A percentile compares a stretch with the other conserved stretches of the same genome.
Evolutionary conservation across 2,113 vertebrate genomes (phyloP).

Genomic region (Pterocles burchelli): DNA sequence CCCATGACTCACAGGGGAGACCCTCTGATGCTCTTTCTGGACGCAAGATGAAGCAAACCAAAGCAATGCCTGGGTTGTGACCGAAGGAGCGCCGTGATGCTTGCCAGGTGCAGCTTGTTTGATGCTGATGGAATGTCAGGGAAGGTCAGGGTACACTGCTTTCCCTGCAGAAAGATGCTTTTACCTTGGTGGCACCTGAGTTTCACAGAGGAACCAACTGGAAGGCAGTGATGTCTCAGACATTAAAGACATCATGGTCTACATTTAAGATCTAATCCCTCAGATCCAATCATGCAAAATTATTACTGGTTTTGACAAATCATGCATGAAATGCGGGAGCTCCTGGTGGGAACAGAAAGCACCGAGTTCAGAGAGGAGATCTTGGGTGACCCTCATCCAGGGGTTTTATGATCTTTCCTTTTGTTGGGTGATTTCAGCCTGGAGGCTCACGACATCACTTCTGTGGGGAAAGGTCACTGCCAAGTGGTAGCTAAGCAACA

Average conservation of each 20-base stretch:
- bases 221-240: neutral
- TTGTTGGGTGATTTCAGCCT: neutral
- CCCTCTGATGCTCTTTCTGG: neutral
- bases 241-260: neutral
- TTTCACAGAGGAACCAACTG: neutral
- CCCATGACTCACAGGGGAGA: fast-evolving
- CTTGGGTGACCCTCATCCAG: neutral
- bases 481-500: constrained; percentile 37
- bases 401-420: neutral
- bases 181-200: neutral
- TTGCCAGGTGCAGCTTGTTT: neutral
- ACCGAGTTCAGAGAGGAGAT: neutral
- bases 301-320: neutral
- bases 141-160: neutral
- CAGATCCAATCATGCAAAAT: neutral
- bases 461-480: constrained; percentile 21
- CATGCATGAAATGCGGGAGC: neutral
- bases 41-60: neutral
- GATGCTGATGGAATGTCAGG: neutral
- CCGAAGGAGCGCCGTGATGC: fast-evolving
- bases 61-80: neutral
- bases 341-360: neutral
- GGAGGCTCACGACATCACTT: neutral
- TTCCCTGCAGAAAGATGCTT: neutral
- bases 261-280: neutral